A percentile compares a stretch with the other conserved stretches of the same genome.
These are phyloP conservation scores for Philonicus albiceps DNA, from an alignment of 2,888 invertebrate genomes.

Conservation along the genomic window DNA sequence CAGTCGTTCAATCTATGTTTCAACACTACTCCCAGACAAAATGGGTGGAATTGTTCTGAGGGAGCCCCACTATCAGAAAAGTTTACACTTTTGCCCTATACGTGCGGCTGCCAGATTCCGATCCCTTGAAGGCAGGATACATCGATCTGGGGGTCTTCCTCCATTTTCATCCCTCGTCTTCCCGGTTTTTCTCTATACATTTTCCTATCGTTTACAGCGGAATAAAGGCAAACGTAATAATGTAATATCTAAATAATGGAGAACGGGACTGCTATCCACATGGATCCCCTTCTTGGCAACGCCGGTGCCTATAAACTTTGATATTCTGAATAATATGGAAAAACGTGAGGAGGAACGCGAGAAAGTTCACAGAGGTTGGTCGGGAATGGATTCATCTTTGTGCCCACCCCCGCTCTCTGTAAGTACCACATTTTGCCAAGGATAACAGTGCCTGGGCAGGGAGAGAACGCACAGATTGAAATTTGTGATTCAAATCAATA, in stretches of 20 bases:
- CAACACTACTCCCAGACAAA: slow-evolving; percentile 1
- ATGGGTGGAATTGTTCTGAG: slow-evolving; percentile 6
- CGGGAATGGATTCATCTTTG: not conserved
- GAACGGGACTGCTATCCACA: slow-evolving; percentile 4
- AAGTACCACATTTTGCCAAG: not conserved
- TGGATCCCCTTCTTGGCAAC: not conserved
- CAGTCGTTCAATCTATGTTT: slow-evolving; percentile 26
- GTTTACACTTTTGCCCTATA: slow-evolving; percentile 11
- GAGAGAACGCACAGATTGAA: slow-evolving; percentile 29
- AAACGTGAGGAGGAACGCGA: not conserved
- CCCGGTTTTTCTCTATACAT: slow-evolving; percentile 18
- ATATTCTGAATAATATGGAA: slow-evolving; percentile 23
- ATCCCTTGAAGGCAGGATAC: not conserved
- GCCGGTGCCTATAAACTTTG: slow-evolving; percentile 27
- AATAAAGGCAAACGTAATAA: slow-evolving; percentile 35
- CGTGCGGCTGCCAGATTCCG: not conserved
- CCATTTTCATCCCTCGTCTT: not conserved
- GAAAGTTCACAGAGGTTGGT: not conserved
- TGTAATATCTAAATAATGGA: slow-evolving; percentile 37
- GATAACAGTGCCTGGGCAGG: slow-evolving; percentile 11
- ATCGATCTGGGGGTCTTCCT: not conserved
- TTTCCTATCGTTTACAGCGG: slow-evolving; percentile 34
- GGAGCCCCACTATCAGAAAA: not conserved
- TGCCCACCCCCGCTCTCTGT: not conserved
- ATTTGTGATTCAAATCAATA: slow-evolving; percentile 40